Evolutionary conservation across 2,888 invertebrate species (phyloP), one percentile per base, ranked within the genome.

Genomic region (Apoderus coryli): DNA sequence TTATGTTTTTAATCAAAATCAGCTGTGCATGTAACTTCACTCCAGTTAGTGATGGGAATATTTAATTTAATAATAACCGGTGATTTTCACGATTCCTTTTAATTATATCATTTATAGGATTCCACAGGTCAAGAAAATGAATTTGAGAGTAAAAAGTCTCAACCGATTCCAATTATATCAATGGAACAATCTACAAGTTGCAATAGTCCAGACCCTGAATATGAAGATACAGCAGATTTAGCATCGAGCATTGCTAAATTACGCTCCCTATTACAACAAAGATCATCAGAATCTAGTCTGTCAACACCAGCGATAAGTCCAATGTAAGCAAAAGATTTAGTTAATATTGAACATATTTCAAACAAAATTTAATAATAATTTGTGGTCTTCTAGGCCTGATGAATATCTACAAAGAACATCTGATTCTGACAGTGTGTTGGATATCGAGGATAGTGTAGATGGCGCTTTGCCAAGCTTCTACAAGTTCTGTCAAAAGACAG

Each of bases 401-500:
- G 49, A 50, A 10, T 44, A 45, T 27, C 24, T 30, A 15, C 42
- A 41, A 25, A 43, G 37, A 35, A 26, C 34, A 4, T 10, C 27
- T 1, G 44, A 42, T 34, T 32, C 39, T 15, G 41, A 47, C 37
- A 36, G 29, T 34, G 32, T 32, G 29, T 38, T 38, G n/a, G 48
- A 46, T 30, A 28, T 39, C 2, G 43, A 42, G 10, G 52, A 51
- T 19, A 47, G 49, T 14, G 55, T 53, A 24, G 59, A 58, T 38
- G 57, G 58, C 11, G 52, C 56, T 11, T 48, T 57, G 47, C 57
- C 58, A 1, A 55, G 54, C 42, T 53, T 58, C 28, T 64, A 64
- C 46, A 71, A 78, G 57, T 58, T 78, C 49, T 67, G 81, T 47
- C 76, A 76, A 0, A 74, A 76, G 49, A 80, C 79, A 1, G 77